Evolutionary conservation across 2,888 invertebrate species (phyloP).

Genomic region (Macrosoma leucophasiata): DNA sequence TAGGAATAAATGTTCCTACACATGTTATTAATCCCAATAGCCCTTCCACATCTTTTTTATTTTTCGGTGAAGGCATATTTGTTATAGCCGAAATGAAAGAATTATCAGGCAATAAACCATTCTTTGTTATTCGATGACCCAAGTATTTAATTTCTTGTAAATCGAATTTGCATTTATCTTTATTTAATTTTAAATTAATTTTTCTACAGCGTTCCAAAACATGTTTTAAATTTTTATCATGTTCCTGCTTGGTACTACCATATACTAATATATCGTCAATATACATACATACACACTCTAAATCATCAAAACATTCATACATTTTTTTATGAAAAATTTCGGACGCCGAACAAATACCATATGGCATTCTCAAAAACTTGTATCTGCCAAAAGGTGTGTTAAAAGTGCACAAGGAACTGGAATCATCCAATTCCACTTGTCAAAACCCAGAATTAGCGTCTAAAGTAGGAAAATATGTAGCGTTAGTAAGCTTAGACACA

Average conservation of each 20-base stretch:
- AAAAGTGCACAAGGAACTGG: conserved; percentile 25
- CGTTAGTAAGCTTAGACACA: conserved; percentile 15
- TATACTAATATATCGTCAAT: conserved; percentile 23
- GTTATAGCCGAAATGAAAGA: conserved; percentile 3
- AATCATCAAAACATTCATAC: conserved; percentile 20
- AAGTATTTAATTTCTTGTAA: conserved; percentile 11
- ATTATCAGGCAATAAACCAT: conserved; percentile 6
- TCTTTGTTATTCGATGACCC: conserved; percentile 6
- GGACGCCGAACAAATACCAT: conserved; percentile 25
- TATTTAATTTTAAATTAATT: conserved; percentile 14
- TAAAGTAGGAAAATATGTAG: conserved; percentile 24
- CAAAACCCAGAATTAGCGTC: conserved; percentile 23
- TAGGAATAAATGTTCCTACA: conserved; percentile 1
- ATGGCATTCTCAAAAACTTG: conserved; percentile 26
- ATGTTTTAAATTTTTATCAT: conserved; percentile 4
- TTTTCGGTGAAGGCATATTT: conserved; percentile 6
- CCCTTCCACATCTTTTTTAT: conserved; percentile 10
- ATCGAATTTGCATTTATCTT: conserved; percentile 14
- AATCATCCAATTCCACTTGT: conserved; percentile 17
- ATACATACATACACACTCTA: conserved; percentile 22
- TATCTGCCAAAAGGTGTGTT: conserved; percentile 27
- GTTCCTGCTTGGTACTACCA: conserved; percentile 1
- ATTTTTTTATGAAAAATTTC: conserved; percentile 27
- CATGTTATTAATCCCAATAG: conserved; percentile 8
- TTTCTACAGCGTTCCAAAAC: conserved; percentile 8